Percentiles rank a stretch among this genome's conserved stretches.
Conservation (phyloP, 2,888 invertebrate species). For the Agrochola circellaris region DNA sequence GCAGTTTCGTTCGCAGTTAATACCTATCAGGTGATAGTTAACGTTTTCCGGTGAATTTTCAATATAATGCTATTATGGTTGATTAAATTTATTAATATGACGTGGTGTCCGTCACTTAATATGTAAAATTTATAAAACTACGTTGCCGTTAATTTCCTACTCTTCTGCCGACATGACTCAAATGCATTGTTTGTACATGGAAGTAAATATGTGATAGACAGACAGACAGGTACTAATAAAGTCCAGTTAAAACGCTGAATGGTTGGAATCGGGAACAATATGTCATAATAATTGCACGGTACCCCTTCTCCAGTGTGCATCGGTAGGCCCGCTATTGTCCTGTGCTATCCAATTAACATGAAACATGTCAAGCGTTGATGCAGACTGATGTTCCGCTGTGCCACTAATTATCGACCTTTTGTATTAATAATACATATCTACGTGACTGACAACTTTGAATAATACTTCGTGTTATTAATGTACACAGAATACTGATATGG, state of each 20-base stretch:
- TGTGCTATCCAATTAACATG: constrained; percentile 87
- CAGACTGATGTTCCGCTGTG: constrained; percentile 80
- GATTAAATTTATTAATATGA: constrained; percentile 41
- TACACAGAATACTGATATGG: constrained; percentile 26
- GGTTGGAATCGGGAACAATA: constrained; percentile 85
- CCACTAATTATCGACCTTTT: constrained; percentile 84
- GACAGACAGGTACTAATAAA: constrained; percentile 66
- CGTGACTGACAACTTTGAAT: constrained; percentile 54
- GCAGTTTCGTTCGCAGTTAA: constrained; percentile 25
- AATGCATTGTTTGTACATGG: constrained; percentile 23
- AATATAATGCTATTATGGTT: constrained; percentile 44
- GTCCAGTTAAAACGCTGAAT: constrained; percentile 77
- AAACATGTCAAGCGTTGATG: constrained; percentile 86
- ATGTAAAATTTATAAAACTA: constrained; percentile 27
- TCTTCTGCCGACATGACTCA: background rate
- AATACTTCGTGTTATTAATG: constrained; percentile 31
- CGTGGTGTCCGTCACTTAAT: constrained; percentile 39
- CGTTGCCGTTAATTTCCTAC: background rate
- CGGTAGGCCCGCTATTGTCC: constrained; percentile 82
- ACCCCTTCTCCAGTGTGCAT: constrained; percentile 74
- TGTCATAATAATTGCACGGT: constrained; percentile 84
- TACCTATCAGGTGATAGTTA: constrained; percentile 37
- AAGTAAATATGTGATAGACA: constrained; percentile 28
- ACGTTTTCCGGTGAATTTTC: constrained; percentile 49
- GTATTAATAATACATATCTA: constrained; percentile 68